Evolutionary conservation across 2,113 vertebrate genomes (phyloP).

Genomic region (Melospiza melodia): DNA sequence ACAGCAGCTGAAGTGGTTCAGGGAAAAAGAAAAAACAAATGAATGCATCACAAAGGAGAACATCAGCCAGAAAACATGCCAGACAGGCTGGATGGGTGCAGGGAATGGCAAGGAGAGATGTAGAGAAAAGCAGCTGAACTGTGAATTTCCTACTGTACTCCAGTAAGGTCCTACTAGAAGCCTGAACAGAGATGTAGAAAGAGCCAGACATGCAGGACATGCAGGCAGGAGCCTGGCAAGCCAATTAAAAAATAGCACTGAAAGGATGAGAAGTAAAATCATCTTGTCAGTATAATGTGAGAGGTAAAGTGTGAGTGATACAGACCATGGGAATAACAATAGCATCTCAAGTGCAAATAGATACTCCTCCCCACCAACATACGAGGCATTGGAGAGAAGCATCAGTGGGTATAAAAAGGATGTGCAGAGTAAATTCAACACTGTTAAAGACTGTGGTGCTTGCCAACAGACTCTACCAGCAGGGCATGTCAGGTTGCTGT

Average conservation of each 20-base stretch:
- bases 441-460: not conserved
- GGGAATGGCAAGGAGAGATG: not conserved
- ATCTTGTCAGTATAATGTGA: not conserved
- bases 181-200: not conserved
- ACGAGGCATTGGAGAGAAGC: not conserved
- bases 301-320: not conserved
- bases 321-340: not conserved
- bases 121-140: not conserved
- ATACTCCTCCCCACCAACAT: not conserved
- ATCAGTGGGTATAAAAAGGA: not conserved
- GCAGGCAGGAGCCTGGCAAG: not conserved
- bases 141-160: not conserved
- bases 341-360: not conserved
- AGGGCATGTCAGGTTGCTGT: not conserved
- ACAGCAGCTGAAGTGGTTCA: not conserved
- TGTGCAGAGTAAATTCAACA: not conserved
- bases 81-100: not conserved
- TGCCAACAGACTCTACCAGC: not conserved
- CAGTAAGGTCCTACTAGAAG: not conserved
- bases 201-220: not conserved
- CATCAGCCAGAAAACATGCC: not conserved
- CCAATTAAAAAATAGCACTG: not conserved
- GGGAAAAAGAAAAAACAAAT: fast-evolving
- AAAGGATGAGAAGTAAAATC: not conserved
- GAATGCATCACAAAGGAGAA: not conserved